Conservation (phyloP, 2,113 vertebrate genomes). For the Sceloporus undulatus region DNA sequence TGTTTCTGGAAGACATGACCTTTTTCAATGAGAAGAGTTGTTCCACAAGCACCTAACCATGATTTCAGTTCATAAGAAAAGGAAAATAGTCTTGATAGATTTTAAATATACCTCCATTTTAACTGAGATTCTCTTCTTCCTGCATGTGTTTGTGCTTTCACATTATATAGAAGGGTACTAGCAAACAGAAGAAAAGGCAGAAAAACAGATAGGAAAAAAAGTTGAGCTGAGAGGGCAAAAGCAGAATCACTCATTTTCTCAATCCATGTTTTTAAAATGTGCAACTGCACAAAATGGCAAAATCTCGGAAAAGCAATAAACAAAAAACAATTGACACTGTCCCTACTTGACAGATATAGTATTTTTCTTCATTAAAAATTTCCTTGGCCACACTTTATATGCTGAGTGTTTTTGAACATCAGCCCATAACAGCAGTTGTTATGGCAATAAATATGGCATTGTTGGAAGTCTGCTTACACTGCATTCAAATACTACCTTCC, state of each 20-base stretch:
- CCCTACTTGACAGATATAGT: background rate
- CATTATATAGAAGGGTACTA: background rate
- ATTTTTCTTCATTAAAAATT: background rate
- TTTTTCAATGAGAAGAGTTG: background rate
- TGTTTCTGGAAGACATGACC: background rate
- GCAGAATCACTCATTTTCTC: slow-evolving; percentile 1
- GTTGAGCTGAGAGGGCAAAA: background rate
- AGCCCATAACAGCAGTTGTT: slow-evolving; percentile 55
- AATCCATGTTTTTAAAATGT: background rate
- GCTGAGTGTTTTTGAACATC: slow-evolving; percentile 38
- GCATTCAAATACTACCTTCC: slow-evolving; percentile 51
- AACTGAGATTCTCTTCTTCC: too few species aligned
- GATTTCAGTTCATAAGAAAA: background rate
- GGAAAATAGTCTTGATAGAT: background rate
- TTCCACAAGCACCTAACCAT: background rate
- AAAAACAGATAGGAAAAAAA: background rate
- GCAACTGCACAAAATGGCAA: slow-evolving; percentile 5
- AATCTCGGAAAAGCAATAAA: slow-evolving; percentile 23
- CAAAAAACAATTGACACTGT: slow-evolving; percentile 27
- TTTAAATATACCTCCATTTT: too few species aligned
- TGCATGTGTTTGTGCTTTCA: background rate
- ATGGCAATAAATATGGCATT: slow-evolving; percentile 63
- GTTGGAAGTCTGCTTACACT: slow-evolving; percentile 64
- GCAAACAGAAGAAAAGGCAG: background rate
- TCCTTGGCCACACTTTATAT: slow-evolving; percentile 28